phyloP scores from a whole-genome alignment of 1,140 invertebrate genomes.

The Galleria mellonella region DNA sequence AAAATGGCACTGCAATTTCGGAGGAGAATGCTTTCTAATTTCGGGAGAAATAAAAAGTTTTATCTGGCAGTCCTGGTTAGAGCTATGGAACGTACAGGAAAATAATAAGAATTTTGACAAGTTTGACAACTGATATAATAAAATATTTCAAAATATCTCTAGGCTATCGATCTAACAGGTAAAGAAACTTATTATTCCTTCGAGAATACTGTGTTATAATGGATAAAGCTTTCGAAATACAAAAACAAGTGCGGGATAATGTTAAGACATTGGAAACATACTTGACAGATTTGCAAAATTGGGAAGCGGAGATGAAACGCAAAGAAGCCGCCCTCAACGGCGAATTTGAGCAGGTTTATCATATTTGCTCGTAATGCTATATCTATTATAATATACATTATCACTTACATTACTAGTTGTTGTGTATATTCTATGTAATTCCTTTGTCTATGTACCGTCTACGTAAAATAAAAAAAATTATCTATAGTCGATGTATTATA shows the following conservation, averaged over 20 bases:
- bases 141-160: conserved; percentile 4
- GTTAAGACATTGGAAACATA: conserved; percentile 82
- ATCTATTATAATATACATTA: background rate
- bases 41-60: too few species aligned
- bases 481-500: too few species aligned
- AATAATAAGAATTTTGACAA: conserved; percentile 10
- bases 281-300: conserved; percentile 85
- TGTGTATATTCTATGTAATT: background rate
- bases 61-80: too few species aligned
- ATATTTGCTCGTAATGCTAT: background rate
- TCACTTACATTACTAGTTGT: background rate
- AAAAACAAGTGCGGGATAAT: conserved; percentile 83
- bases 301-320: conserved; percentile 89
- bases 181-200: conserved; percentile 26
- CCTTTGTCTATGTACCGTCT: background rate
- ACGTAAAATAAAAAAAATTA: too few species aligned
- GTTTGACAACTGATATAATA: conserved; percentile 21
- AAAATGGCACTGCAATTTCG: too few species aligned
- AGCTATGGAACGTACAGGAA: too few species aligned
- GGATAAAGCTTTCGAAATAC: conserved; percentile 72
- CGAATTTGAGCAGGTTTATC: conserved; percentile 55
- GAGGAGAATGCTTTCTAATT: too few species aligned
- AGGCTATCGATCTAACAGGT: conserved; percentile 58
- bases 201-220: conserved; percentile 32
- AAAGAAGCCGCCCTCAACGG: conserved; percentile 81